Base-by-base conservation (phyloP, 2,797 vertebrate species). In the Apogon talboti region DNA sequence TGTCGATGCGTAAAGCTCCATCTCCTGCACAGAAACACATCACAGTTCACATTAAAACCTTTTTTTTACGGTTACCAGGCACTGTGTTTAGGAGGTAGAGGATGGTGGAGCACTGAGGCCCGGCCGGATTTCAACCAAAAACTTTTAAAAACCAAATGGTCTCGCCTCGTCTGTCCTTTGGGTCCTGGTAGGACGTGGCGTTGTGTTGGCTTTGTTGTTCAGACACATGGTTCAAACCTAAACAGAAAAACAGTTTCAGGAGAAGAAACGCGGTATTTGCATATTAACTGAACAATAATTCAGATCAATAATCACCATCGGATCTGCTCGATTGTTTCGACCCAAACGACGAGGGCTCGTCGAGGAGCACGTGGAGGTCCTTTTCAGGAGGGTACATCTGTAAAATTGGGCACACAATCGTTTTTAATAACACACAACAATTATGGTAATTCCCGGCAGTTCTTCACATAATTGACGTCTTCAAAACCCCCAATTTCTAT, bases 371-470 rank as follows among this genome's bases (percentile, higher is more conserved):
- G 24, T 86, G 92, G 15, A 92, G 91, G 30, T 95, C 94, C 88
- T 93, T 92, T 82, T 96, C 95, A 64, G 89, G 87, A 16, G 90
- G 71, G 83, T 93, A 96, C 90, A 96, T 95, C 97, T 99, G 91
- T 85, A 80, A 91, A 77, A 88, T 13, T 80, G 66, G 80, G 73
- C 75, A 51, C 48, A 82, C 90, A 81, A 81, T 64, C 79, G 87
- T 13, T 51, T 76, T 78, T 66, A 86, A 85, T 74, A 52, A 64
- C 44, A 13, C 53, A 11, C 43, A 15, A 9, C 87, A 91, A 88
- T 95, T 89, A 93, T n/a, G 42, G 43, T 74, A 37, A 89, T 91
- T 90, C 80, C 52, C 71, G 24, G 41, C 71, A 18, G 38, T 41
- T 80, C 66, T 82, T 79, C 69, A 61, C n/a, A 11, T 74, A 84